phyloP scores from a whole-genome alignment of 2,888 invertebrate species.

The Brenthis ino region DNA sequence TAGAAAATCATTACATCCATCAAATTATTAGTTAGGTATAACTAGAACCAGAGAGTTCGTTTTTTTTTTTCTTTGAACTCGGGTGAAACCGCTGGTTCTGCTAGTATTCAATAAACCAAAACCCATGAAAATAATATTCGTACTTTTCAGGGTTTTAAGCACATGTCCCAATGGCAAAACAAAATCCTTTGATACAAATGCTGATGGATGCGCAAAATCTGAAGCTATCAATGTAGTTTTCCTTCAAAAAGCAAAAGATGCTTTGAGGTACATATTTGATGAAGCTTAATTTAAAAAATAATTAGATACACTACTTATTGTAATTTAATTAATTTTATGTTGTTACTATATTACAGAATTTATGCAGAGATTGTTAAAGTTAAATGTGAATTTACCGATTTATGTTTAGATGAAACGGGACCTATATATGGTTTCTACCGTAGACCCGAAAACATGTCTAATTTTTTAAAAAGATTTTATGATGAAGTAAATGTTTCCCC shows the following conservation, averaged over 20 bases:
- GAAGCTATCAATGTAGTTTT: conserved; percentile 87
- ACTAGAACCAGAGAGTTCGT: too few species aligned
- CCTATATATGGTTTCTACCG: conserved; percentile 48
- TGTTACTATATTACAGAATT: conserved; percentile 55
- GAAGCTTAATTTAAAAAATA: not conserved
- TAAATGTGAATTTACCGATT: conserved; percentile 44
- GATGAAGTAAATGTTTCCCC: conserved; percentile 82
- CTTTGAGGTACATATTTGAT: conserved; percentile 63
- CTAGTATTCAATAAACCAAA: not conserved
- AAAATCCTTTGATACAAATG: conserved; percentile 91
- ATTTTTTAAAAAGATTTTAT: conserved; percentile 67
- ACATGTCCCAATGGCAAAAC: conserved; percentile 91
- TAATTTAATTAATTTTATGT: not conserved
- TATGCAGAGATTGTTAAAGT: conserved; percentile 51
- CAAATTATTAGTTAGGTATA: too few species aligned
- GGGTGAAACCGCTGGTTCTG: too few species aligned
- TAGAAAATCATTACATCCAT: too few species aligned
- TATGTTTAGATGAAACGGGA: conserved; percentile 35
- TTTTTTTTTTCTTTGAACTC: too few species aligned
- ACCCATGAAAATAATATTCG: not conserved
- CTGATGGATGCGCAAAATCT: conserved; percentile 88
- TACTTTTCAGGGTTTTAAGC: conserved; percentile 48
- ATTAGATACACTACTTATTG: not conserved
- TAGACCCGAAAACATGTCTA: conserved; percentile 41
- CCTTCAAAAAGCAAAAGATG: conserved; percentile 85